These are phyloP conservation scores for Megaceryle maxima DNA, from an alignment of 2,113 vertebrate species.

Conservation along the genomic window DNA sequence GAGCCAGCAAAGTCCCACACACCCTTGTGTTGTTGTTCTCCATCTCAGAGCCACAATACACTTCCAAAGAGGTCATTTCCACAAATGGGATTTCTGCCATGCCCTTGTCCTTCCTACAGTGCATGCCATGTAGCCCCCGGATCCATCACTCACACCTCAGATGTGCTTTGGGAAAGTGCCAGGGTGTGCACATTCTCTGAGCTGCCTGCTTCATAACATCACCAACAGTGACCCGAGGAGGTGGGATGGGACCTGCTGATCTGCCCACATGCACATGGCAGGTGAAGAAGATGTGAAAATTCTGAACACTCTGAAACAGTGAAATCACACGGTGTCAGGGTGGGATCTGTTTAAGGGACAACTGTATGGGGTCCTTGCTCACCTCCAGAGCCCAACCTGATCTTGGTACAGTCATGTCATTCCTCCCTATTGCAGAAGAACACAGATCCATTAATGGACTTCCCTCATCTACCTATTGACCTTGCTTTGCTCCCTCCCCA, in stretches of 20 bases:
- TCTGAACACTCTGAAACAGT: background rate
- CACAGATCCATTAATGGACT: background rate
- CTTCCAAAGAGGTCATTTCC: background rate
- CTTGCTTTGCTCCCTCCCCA: background rate
- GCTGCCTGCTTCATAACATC: background rate
- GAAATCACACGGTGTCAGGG: background rate
- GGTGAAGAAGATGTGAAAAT: background rate
- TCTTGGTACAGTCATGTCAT: background rate
- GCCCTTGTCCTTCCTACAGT: background rate
- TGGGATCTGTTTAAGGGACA: background rate
- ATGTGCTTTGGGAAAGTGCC: background rate
- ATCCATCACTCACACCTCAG: background rate
- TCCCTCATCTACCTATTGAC: background rate
- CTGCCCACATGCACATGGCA: background rate
- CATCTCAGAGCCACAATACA: background rate
- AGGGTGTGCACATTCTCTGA: fast-evolving
- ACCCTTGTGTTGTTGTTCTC: background rate
- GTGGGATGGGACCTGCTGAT: background rate
- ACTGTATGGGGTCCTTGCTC: background rate
- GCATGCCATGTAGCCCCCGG: fast-evolving
- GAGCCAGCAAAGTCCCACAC: background rate
- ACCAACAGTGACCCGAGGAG: background rate
- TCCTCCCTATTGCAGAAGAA: background rate
- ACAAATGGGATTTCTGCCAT: background rate
- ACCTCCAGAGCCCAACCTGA: background rate